Conservation (phyloP, 2,797 vertebrate genomes). For the Chaenodraco wilsoni region DNA sequence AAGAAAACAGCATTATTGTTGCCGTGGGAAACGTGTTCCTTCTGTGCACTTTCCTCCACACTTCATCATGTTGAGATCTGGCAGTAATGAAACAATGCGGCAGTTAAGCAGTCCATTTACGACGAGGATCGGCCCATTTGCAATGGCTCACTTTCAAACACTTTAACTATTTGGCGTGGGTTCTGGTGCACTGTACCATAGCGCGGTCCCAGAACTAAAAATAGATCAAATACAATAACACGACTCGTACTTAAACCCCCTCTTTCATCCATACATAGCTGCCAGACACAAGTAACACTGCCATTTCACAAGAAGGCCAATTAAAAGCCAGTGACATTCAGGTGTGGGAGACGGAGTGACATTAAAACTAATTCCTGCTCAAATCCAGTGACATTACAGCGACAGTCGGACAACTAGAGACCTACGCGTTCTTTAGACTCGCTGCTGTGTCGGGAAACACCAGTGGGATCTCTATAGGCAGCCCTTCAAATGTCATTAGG, state of each 20-base stretch:
- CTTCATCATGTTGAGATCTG: slow-evolving; percentile 37
- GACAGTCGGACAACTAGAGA: slow-evolving; percentile 41
- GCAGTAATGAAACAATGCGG: slow-evolving; percentile 59
- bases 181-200: slow-evolving; percentile 35
- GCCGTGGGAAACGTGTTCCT: slow-evolving; percentile 38
- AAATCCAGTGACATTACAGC: slow-evolving; percentile 81
- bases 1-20: slow-evolving; percentile 30
- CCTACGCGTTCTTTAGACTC: slow-evolving; percentile 25
- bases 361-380: slow-evolving; percentile 81
- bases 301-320: slow-evolving; percentile 75
- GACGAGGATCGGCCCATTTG: slow-evolving; percentile 47
- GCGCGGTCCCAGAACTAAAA: slow-evolving; percentile 29
- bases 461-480: slow-evolving; percentile 41
- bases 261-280: slow-evolving; percentile 57
- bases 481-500: slow-evolving; percentile 77
- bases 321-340: slow-evolving; percentile 85
- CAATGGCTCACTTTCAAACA: slow-evolving; percentile 45
- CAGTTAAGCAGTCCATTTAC: slow-evolving; percentile 49
- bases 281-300: slow-evolving; percentile 64
- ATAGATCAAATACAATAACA: slow-evolving; percentile 24
- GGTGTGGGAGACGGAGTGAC: slow-evolving; percentile 76
- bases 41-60: slow-evolving; percentile 45
- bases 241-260: slow-evolving; percentile 26
- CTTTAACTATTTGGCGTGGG: slow-evolving; percentile 36
- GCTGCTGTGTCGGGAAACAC: slow-evolving; percentile 33